These are phyloP conservation scores for Bombus huntii DNA, from an alignment of 1,140 invertebrate genomes.

Conservation along the genomic window DNA sequence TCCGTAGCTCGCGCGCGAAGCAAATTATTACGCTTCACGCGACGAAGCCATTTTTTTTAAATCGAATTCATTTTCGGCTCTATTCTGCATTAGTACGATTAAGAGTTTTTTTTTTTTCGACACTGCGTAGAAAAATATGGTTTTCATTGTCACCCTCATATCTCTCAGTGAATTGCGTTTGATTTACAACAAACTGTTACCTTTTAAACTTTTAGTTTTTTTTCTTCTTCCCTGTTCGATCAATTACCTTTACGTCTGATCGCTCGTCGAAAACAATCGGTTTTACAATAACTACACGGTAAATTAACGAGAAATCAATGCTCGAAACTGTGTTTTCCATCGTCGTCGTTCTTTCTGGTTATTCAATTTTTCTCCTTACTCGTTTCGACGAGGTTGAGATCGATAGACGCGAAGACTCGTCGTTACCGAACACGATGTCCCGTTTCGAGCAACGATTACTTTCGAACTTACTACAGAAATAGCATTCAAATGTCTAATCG, in stretches of 20 bases:
- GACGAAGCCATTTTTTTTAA: background rate
- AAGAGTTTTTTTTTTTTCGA: slow-evolving; percentile 60
- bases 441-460: slow-evolving; percentile 55
- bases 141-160: slow-evolving; percentile 58
- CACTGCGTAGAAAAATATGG: slow-evolving; percentile 78
- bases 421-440: too few species aligned
- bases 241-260: slow-evolving; percentile 37
- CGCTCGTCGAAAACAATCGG: slow-evolving; percentile 26
- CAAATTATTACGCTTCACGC: background rate
- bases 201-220: slow-evolving; percentile 38
- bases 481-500: background rate
- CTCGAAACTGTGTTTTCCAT: slow-evolving; percentile 6
- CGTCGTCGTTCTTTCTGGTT: background rate
- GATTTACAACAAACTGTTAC: slow-evolving; percentile 59
- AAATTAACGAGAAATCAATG: slow-evolving; percentile 33
- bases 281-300: slow-evolving; percentile 14
- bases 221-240: slow-evolving; percentile 42
- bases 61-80: slow-evolving; percentile 51
- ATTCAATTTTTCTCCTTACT: background rate
- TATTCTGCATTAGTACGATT: slow-evolving; percentile 56
- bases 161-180: slow-evolving; percentile 61
- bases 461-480: slow-evolving; percentile 21
- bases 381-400: background rate
- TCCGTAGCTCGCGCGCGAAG: slow-evolving; percentile 22
- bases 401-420: too few species aligned